Percentiles rank a stretch among this genome's conserved stretches.
phyloP scores from a whole-genome alignment of 1,140 invertebrate species.

The Stegodyphus dumicola region DNA sequence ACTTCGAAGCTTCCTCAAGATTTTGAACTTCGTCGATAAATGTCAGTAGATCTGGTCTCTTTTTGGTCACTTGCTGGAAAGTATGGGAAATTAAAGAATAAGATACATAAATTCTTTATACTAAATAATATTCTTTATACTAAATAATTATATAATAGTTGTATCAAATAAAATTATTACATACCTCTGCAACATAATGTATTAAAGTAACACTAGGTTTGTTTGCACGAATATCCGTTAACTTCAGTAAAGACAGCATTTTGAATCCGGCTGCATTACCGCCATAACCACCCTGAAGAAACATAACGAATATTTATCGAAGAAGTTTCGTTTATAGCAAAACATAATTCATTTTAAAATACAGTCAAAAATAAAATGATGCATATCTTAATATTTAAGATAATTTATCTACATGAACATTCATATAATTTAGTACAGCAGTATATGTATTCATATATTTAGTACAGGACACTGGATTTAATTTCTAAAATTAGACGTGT shows the following conservation, averaged over 20 bases:
- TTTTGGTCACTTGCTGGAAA: conserved; percentile 84
- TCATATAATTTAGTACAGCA: too few species aligned
- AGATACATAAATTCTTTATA: background rate
- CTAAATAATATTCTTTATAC: too few species aligned
- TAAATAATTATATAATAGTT: too few species aligned
- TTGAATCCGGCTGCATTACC: conserved; percentile 97
- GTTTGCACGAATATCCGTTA: conserved; percentile 95
- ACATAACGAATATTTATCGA: too few species aligned
- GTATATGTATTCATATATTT: too few species aligned
- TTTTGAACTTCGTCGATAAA: conserved; percentile 83
- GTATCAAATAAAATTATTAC: background rate
- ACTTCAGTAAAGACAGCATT: conserved; percentile 91
- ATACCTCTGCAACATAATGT: conserved; percentile 82
- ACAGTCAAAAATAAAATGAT: too few species aligned
- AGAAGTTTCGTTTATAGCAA: too few species aligned
- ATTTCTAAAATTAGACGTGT: too few species aligned
- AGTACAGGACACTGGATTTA: too few species aligned
- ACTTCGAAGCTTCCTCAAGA: conserved; percentile 90
- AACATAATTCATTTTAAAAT: too few species aligned
- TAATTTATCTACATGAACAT: too few species aligned
- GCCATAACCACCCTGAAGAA: conserved; percentile 87
- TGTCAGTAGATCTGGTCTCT: conserved; percentile 76
- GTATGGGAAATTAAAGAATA: background rate
- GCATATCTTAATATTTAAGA: too few species aligned
- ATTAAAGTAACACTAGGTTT: conserved; percentile 97